These are phyloP conservation scores for Sinopyrophorus schimmeli DNA, from an alignment of 2,888 invertebrate species.

Conservation along the genomic window DNA sequence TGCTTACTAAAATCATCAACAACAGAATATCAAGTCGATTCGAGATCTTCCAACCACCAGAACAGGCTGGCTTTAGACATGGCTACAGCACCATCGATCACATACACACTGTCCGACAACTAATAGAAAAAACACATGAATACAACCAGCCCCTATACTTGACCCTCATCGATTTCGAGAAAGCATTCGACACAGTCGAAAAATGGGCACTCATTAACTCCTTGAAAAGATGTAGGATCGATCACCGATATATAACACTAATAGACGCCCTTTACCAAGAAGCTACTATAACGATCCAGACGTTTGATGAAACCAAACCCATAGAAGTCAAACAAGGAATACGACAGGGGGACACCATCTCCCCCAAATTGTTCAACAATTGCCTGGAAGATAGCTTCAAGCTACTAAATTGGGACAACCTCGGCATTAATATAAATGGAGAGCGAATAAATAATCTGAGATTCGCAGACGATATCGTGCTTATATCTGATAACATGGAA, in stretches of 20 bases:
- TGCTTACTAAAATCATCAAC: not conserved
- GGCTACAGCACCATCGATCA: not conserved
- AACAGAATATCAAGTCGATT: not conserved
- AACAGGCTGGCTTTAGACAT: not conserved
- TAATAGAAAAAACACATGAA: not conserved
- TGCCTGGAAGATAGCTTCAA: not conserved
- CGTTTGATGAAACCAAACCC: not conserved
- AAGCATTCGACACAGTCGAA: not conserved
- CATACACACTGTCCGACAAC: not conserved
- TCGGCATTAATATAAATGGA: not conserved
- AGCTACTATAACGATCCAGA: not conserved
- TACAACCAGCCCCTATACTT: not conserved
- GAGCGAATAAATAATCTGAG: not conserved
- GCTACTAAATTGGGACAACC: not conserved
- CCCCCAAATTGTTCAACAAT: not conserved
- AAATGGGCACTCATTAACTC: not conserved
- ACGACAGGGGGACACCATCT: constrained; percentile 1
- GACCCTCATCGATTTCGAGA: not conserved
- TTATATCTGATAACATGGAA: not conserved
- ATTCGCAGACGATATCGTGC: not conserved
- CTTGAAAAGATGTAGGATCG: not conserved
- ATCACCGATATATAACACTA: not conserved
- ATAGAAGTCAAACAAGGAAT: not conserved
- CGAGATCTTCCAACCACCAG: not conserved
- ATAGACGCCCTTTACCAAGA: too few relatives aligned